Base-by-base conservation (phyloP, 2,797 vertebrate genomes). In the Phalloptychus januarius region DNA sequence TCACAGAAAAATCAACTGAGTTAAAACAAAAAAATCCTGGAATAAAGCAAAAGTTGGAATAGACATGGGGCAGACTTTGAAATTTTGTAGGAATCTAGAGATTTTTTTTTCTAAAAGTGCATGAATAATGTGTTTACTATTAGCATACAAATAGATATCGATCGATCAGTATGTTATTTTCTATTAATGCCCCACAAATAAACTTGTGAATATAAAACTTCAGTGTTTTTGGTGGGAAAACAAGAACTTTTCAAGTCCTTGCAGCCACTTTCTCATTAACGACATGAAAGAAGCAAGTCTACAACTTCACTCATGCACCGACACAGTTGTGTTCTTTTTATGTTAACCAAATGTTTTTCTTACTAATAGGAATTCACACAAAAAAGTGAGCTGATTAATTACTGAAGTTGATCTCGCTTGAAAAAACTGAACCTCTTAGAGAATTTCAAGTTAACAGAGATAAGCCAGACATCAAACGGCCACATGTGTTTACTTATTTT, bases 401-500 rank as follows among this genome's bases (percentile, higher is more conserved):
- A 89, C 88, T 77, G 82, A 95, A 94, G 93, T 93, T 93, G 91
- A 94, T 94, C 91, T 94, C 58, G 7, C 83, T 79, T 38, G 89
- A 94, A 89, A 93, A 79, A 73, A 72, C 20, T 2, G 42, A 61
- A 92, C 93, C 79, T 94, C 89, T 87, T 74, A 44, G 82, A 90
- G 90, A 87, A 95, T 94, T 92, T 90, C 91, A 94, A 96, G 92
- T 95, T 92, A 88, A 69, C 69, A 65, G 69, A 88, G 95, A 96
- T 96, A 95, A 95, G 94, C 77, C 72, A 52, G 71, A 95, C 93
- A 95, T 96, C 94, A 96, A 96, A 95, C 83, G 71, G 72, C 80
- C 94, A 92, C 90, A 92, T 94, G 93, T 93, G 93, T 95, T 94
- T 93, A 87, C 90, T 93, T 93, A 82, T 94, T 94, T 92, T 92